Percentiles rank a stretch among this genome's conserved stretches.
phyloP scores from a whole-genome alignment of 37 sponge, comb jelly and placozoan genomes.

The Beroe forskalii region DNA sequence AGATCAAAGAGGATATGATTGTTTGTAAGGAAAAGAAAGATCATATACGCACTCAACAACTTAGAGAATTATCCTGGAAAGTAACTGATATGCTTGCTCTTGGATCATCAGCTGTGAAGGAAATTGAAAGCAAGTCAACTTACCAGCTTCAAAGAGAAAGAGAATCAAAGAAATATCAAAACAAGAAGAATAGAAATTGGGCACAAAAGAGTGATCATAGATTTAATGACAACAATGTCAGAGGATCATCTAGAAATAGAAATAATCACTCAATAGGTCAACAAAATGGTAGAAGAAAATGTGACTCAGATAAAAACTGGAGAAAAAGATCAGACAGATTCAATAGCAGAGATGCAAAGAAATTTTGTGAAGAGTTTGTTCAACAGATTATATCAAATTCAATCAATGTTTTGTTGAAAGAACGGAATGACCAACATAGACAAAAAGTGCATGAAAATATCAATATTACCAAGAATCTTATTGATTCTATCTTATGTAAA shows the following conservation, averaged over 20 bases:
- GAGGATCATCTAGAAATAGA: background rate
- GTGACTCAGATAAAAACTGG: background rate
- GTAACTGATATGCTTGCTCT: slow-evolving; percentile 14
- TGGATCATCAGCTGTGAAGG: slow-evolving; percentile 22
- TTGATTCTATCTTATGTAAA: background rate
- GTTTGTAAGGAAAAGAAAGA: slow-evolving; percentile 8
- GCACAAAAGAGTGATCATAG: background rate
- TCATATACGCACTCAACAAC: background rate
- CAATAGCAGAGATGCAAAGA: background rate
- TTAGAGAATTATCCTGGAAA: slow-evolving; percentile 34
- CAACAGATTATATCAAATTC: background rate
- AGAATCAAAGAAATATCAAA: slow-evolving; percentile 21
- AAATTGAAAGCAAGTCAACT: slow-evolving; percentile 1
- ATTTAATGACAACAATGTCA: background rate
- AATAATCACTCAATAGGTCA: too few species aligned
- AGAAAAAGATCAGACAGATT: background rate
- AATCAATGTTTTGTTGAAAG: background rate
- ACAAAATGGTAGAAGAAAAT: background rate
- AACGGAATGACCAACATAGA: background rate
- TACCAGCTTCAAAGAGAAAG: background rate
- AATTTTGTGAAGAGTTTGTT: slow-evolving; percentile 3
- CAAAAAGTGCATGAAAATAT: background rate
- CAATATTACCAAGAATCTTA: background rate
- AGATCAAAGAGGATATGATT: slow-evolving; percentile 2
- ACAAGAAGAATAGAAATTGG: slow-evolving; percentile 22